Base-by-base conservation (phyloP, 2,797 vertebrate genomes). In the Peromyscus attwateri region DNA sequence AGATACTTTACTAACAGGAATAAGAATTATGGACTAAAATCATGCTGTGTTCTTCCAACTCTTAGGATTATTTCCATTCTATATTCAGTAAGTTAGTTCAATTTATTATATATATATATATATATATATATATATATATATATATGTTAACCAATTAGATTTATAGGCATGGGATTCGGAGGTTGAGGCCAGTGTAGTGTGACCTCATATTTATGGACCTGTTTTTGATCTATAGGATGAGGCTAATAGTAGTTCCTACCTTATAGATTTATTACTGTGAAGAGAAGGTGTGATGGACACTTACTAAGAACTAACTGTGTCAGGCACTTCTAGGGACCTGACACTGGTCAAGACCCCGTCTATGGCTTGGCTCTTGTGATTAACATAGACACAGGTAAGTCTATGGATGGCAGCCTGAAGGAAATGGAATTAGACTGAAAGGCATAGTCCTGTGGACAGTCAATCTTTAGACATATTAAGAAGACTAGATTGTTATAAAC, bases 321-420 rank as follows among this genome's bases (percentile, higher is more conserved):
- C n/a, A 13, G 52, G 7, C 11, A 25, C 52, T 49, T 75, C n/a
- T 73, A 73, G 27, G 25, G 37, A 40, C 10, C 71, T 14, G 3
- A 64, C 62, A 64, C 62, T 64, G 9, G 25, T 68, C 40, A 75
- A 17, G 68, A 4, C 68, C 7, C 34, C 9, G 16, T 43, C 82
- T 76, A 6, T 1, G 23, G 37, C 5, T 7, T 52, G 55, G 52
- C 11, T 81, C 57, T 1, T 31, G 19, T 25, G 73, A 64, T 52
- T 80, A 83, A 66, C 40, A 62, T 25, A 23, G 31, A 71, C 60
- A 64, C 60, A 21, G 60, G 60, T 11, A 40, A 64, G 4, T 17
- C 94, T 93, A 23, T 87, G n/a, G 62, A 87, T 71, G 79, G n/a
- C 23, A 64, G 92, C n/a, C 80, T 27, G 27, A 87, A 49, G 27